Evolutionary conservation across 2,888 invertebrate genomes (phyloP), one percentile per base, ranked within the genome.

Genomic region (Mayetiola destructor): DNA sequence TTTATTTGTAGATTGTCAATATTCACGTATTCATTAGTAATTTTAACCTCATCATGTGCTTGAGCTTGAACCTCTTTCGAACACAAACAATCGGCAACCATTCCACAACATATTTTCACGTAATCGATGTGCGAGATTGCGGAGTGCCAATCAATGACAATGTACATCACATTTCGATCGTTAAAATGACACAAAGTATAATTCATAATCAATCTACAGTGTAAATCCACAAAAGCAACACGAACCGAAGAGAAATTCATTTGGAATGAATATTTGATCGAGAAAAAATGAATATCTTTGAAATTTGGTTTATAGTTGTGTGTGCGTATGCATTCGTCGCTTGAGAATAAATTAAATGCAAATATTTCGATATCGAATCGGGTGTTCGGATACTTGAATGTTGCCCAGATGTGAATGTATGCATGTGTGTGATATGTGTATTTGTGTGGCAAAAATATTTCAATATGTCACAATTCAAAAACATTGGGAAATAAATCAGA

Each of bases 261-360:
- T 12, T 21, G 21, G 20, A 40, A 40, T 40, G 40, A 40, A 40
- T 40, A 40, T 40, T 40, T 40, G 40, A 40, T 40, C 40, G 40
- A 40, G 23, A 40, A 40, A n/a, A n/a, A n/a, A n/a, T n/a, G n/a
- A n/a, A n/a, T n/a, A n/a, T n/a, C n/a, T n/a, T n/a, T n/a, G n/a
- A n/a, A n/a, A n/a, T n/a, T n/a, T n/a, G n/a, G n/a, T n/a, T n/a
- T n/a, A n/a, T 21, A n/a, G 40, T 40, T 40, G 20, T 16, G 18
- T 18, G 40, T 23, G 20, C 12, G 20, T n/a, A 40, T 40, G 40
- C 40, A 40, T 23, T 40, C 23, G 21, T 9, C 40, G 23, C n/a
- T 40, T 2, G 40, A 23, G 23, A 40, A 40, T 40, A 40, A 40
- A 40, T 40, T 40, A 40, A 40, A 40, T 40, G 23, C 40, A 40